Evolutionary conservation across 2,888 invertebrate genomes (phyloP), one percentile per base, ranked within the genome.

Genomic region (Autographa pulchrina): DNA sequence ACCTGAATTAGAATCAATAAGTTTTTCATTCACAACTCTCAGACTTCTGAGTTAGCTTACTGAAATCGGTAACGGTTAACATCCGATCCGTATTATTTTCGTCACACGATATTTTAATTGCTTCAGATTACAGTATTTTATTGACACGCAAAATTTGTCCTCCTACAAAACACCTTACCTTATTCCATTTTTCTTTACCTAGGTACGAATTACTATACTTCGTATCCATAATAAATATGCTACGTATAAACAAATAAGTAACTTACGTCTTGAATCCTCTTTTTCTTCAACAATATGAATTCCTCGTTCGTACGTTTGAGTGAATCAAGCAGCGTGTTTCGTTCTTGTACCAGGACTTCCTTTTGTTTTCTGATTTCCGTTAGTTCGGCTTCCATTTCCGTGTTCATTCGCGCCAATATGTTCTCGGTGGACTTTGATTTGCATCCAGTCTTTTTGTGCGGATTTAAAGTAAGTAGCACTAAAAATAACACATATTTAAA

Each of bases 201-300:
- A 38, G 2, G 8, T 38, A 38, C 11, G 0, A 9, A 38, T 38
- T 11, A 38, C 38, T 38, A 11, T 38, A 9, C 9, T 11, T 11
- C 11, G 11, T 38, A 38, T 11, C 35, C 11, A 38, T 38, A 0
- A 9, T 11, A 11, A 38, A 8, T 38, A 52, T n/a, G n/a, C n/a
- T 16, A 18, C 13, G 52, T n/a, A n/a, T 2, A 18, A 52, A 18
- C 6, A 52, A 52, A 18, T 52, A 31, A 65, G 54, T 38, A 80
- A 96, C 97, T 97, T 91, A 98, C 97, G 93, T 98, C 98, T 90
- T 98, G 97, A 84, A 98, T 96, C 67, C 98, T 96, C 89, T 98
- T 98, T 82, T 97, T 97, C 89, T 98, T 98, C 83, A 98, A 91
- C 74, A 96, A 93, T 90, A 97, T 97, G 84, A 97, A 97, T 86